These are phyloP conservation scores for Triops longicaudatus DNA, from an alignment of 1,140 invertebrate genomes.

Conservation along the genomic window DNA sequence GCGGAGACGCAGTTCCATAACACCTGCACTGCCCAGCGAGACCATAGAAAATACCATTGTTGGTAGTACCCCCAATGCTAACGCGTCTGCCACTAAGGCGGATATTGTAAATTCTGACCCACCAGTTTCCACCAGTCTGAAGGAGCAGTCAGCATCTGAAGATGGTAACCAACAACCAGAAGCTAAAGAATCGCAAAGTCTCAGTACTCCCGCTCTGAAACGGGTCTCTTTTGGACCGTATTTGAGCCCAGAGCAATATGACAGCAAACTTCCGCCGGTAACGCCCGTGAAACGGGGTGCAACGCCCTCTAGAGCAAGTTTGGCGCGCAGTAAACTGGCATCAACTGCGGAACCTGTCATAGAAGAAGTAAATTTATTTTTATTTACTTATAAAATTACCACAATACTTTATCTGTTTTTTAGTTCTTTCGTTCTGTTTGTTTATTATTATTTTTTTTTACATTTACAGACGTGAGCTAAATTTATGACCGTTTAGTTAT, in stretches of 20 bases:
- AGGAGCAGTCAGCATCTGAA: neutral
- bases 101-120: neutral
- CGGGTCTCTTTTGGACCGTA: slow-evolving; percentile 43
- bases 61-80: neutral
- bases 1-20: neutral
- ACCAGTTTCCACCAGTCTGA: neutral
- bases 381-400: too few relatives aligned
- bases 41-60: neutral
- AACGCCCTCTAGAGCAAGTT: slow-evolving; percentile 30
- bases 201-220: slow-evolving; percentile 30
- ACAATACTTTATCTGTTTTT: too few relatives aligned
- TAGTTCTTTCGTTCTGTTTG: too few relatives aligned
- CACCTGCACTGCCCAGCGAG: neutral
- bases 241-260: slow-evolving; percentile 44
- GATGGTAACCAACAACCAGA: neutral
- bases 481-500: too few relatives aligned
- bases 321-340: neutral
- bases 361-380: neutral
- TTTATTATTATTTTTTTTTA: too few relatives aligned
- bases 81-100: neutral
- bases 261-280: slow-evolving; percentile 40
- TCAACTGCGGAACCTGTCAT: neutral
- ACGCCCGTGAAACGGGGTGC: slow-evolving; percentile 42
- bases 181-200: neutral
- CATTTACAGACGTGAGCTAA: too few relatives aligned